Percentiles rank a stretch among this genome's conserved stretches.
Conservation (phyloP, 2,797 vertebrate genomes). For the Orientallactaga sibirica region DNA sequence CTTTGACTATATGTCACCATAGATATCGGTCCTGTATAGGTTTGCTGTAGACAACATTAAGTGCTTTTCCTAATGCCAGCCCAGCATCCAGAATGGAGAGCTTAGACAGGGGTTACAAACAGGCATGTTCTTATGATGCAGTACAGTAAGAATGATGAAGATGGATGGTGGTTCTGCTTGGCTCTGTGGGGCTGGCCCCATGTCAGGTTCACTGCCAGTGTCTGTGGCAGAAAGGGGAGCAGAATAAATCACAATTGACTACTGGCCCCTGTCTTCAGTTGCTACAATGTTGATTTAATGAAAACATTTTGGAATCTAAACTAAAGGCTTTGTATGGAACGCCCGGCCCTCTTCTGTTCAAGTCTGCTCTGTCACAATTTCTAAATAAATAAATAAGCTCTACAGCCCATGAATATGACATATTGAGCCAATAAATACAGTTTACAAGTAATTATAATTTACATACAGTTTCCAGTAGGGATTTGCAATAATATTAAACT, state of each 20-base stretch:
- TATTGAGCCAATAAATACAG: conserved; percentile 31
- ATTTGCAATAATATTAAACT: conserved; percentile 27
- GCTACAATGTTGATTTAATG: not conserved
- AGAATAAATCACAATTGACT: not conserved
- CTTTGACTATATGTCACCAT: not conserved
- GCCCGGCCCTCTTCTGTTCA: not conserved
- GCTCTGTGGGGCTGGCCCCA: not conserved
- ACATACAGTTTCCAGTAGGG: not conserved
- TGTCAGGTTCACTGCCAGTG: not conserved
- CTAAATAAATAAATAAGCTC: not conserved
- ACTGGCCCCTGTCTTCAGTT: not conserved
- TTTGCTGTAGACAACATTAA: not conserved
- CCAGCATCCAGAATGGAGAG: not conserved
- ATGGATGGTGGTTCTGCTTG: no score
- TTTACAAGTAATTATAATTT: conserved; percentile 49
- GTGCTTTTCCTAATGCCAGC: not conserved
- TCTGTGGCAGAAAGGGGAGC: not conserved
- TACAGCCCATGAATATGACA: not conserved
- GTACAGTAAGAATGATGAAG: not conserved
- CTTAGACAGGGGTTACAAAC: not conserved
- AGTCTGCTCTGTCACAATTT: not conserved
- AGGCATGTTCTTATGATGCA: not conserved
- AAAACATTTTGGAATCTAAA: not conserved
- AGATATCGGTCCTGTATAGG: not conserved
- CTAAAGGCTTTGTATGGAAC: not conserved